Percentiles rank a stretch among this genome's conserved stretches.
phyloP scores from a whole-genome alignment of 1,140 invertebrate species.

The Temnothorax longispinosus region DNA sequence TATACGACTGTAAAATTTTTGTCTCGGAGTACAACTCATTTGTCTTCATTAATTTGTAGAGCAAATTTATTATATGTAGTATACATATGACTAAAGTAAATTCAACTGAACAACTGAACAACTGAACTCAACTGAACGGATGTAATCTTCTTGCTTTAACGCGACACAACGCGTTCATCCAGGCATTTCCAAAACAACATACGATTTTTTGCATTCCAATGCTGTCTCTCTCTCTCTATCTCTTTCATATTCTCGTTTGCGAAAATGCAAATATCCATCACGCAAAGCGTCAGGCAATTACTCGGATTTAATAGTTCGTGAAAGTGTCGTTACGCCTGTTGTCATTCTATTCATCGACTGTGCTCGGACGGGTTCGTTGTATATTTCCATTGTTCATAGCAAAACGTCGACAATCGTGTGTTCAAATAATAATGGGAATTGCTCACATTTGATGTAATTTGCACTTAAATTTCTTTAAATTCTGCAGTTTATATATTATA shows the following conservation, averaged over 20 bases:
- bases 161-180: neutral
- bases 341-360: neutral
- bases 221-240: neutral
- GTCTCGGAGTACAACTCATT: neutral
- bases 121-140: neutral
- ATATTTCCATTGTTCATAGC: neutral
- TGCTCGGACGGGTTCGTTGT: neutral
- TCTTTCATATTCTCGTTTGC: neutral
- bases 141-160: slow-evolving; percentile 4
- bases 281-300: slow-evolving; percentile 26
- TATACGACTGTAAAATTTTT: neutral
- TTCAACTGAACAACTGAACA: slow-evolving; percentile 8
- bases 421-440: slow-evolving; percentile 21
- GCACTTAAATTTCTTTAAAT: too few relatives aligned
- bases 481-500: neutral
- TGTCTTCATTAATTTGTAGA: neutral
- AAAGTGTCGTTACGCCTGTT: slow-evolving; percentile 31
- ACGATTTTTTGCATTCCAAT: slow-evolving; percentile 2
- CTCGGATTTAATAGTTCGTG: slow-evolving; percentile 47
- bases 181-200: neutral
- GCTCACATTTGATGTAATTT: neutral
- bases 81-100: neutral
- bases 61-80: neutral
- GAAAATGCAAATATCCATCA: slow-evolving; percentile 25
- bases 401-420: slow-evolving; percentile 16